phyloP scores from a whole-genome alignment of 2,888 invertebrate species.

The Poecilobothrus nobilitatus region DNA sequence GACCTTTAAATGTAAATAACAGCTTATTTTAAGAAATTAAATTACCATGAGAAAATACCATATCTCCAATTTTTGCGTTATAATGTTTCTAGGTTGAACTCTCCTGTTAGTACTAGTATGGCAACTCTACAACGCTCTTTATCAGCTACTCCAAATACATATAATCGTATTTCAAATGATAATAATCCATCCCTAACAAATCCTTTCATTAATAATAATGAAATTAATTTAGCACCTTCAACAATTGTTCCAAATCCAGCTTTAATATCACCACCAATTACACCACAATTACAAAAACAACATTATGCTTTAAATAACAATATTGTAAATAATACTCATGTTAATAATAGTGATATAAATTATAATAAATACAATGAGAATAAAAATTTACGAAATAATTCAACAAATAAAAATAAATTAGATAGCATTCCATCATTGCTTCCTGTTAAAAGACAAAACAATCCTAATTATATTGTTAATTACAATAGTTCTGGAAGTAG shows the following conservation, averaged over 20 bases:
- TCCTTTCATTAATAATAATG: conserved; percentile 15
- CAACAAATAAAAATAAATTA: background rate
- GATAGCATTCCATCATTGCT: conserved; percentile 14
- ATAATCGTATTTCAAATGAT: conserved; percentile 25
- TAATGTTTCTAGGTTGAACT: conserved; percentile 46
- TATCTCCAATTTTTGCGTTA: conserved; percentile 38
- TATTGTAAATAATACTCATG: conserved; percentile 7
- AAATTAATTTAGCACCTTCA: conserved; percentile 27
- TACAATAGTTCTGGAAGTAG: conserved; percentile 17
- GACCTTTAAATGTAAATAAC: background rate
- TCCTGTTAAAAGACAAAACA: conserved; percentile 15
- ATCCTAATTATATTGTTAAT: conserved; percentile 12
- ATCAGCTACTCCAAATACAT: conserved; percentile 26
- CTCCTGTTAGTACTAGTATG: conserved; percentile 33
- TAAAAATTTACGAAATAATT: background rate
- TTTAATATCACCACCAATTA: conserved; percentile 35
- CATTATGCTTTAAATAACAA: conserved; percentile 32
- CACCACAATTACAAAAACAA: conserved; percentile 22
- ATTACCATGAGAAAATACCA: conserved; percentile 25
- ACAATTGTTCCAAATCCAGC: conserved; percentile 38
- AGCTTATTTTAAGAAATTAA: conserved; percentile 16
- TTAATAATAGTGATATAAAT: conserved; percentile 11
- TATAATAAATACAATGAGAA: background rate
- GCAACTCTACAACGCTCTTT: conserved; percentile 37
- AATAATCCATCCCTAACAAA: conserved; percentile 27